Conservation (phyloP, 2,797 vertebrate species). For the Pseudochaenichthys georgianus region DNA sequence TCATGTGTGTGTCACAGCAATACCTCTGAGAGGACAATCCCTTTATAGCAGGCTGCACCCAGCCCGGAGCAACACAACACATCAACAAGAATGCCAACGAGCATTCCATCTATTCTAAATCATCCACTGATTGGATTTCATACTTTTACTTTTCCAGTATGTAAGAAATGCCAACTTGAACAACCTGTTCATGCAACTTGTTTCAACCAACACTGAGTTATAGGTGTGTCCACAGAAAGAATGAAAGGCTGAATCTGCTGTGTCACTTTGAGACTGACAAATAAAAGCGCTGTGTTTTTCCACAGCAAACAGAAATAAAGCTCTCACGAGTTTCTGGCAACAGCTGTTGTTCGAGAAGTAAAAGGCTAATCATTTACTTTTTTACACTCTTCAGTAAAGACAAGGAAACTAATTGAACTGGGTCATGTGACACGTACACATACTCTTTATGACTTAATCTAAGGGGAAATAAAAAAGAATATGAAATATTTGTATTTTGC, state of each 20-base stretch:
- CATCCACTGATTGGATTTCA: background rate
- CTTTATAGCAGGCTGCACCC: conserved; percentile 24
- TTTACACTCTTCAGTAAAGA: background rate
- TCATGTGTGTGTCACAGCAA: conserved; percentile 34
- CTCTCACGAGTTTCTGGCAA: conserved; percentile 19
- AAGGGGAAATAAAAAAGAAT: background rate
- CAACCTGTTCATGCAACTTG: background rate
- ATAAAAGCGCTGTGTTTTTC: conserved; percentile 7
- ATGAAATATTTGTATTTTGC: background rate
- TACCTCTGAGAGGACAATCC: conserved; percentile 18
- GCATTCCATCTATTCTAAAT: conserved; percentile 52
- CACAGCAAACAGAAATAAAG: conserved; percentile 20
- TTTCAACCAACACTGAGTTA: conserved; percentile 13
- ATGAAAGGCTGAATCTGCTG: background rate
- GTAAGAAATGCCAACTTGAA: conserved; percentile 18
- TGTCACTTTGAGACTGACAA: background rate
- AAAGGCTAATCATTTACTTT: background rate
- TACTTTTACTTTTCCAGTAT: conserved; percentile 44
- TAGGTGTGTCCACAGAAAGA: conserved; percentile 8
- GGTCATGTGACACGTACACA: background rate
- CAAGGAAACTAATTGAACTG: background rate
- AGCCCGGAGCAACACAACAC: conserved; percentile 37
- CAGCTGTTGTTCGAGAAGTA: background rate
- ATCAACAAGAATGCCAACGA: conserved; percentile 51
- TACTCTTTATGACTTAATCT: conserved; percentile 4